Conservation (phyloP, 2,113 vertebrate species). For the Ibidorhyncha struthersii region DNA sequence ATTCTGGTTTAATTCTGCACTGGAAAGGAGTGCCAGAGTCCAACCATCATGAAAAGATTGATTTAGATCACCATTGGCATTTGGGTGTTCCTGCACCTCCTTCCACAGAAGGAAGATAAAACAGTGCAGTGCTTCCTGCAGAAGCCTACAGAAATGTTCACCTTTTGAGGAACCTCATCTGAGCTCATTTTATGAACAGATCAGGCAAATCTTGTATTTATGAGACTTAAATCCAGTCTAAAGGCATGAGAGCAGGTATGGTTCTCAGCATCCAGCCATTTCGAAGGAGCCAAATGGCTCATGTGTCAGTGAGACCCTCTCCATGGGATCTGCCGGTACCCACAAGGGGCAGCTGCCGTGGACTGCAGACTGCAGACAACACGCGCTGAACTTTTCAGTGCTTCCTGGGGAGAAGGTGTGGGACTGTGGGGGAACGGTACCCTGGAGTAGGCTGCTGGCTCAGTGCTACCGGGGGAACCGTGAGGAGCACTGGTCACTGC, state of each 20-base stretch:
- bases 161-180: background rate
- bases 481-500: background rate
- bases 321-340: rapidly evolving
- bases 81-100: background rate
- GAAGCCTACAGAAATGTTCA: background rate
- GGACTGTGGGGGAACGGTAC: background rate
- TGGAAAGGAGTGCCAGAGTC: background rate
- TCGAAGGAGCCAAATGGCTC: background rate
- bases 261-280: background rate
- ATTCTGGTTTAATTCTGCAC: background rate
- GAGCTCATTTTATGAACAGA: background rate
- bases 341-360: background rate
- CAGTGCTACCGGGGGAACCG: background rate
- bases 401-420: rapidly evolving
- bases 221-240: background rate
- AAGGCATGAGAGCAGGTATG: background rate
- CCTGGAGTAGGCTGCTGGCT: background rate
- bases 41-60: background rate
- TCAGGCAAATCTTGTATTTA: background rate
- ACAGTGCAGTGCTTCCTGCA: no score
- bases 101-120: no score
- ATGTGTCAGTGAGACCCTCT: background rate
- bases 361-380: background rate
- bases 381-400: background rate
- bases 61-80: background rate